Evolutionary conservation across 2,797 vertebrate species (phyloP), one percentile per base, ranked within the genome.

Genomic region (Ficedula albicollis): DNA sequence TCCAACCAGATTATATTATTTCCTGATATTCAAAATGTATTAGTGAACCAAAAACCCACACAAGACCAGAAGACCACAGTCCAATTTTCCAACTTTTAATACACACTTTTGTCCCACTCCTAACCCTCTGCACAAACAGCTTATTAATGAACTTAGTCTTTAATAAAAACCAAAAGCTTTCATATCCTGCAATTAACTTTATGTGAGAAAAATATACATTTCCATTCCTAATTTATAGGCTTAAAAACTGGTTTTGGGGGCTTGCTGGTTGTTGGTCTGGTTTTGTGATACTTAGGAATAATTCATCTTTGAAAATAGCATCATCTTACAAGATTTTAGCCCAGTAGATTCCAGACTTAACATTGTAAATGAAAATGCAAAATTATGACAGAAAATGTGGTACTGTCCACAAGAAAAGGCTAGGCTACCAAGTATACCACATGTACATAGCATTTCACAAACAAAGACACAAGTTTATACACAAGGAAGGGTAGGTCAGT

Each of bases 381-480:
- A 7, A 26, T 68, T 58, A 2, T 17, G 76, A 75, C 12, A 52
- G 3, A 3, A 79, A 79, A 82, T 8, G 8, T 0, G 3, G 10
- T 14, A 62, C 2, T 62, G 67, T 25, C 38, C 52, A 5, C 15
- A 63, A 38, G 36, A 69, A 48, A 69, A 92, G 4, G 3, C 30
- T 43, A 59, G 8, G 41, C 41, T 77, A 69, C 26, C 32, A 69
- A 46, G 32, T 20, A 58, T 18, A 66, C 25, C 14, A 5, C 10
- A 30, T 1, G 3, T 29, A 19, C 5, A 27, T 0, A 41, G 22
- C 20, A 49, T 30, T 60, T 49, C 62, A 74, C 0, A 0, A 79
- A 72, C 0, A 0, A 82, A 75, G 10, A 30, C 30, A n/a, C 11
- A 76, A 48, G 26, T 63, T 89, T 48, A 46, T 55, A 67, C 16